Evolutionary conservation across 1,140 invertebrate genomes (phyloP).

Genomic region (Chlorops oryzae): DNA sequence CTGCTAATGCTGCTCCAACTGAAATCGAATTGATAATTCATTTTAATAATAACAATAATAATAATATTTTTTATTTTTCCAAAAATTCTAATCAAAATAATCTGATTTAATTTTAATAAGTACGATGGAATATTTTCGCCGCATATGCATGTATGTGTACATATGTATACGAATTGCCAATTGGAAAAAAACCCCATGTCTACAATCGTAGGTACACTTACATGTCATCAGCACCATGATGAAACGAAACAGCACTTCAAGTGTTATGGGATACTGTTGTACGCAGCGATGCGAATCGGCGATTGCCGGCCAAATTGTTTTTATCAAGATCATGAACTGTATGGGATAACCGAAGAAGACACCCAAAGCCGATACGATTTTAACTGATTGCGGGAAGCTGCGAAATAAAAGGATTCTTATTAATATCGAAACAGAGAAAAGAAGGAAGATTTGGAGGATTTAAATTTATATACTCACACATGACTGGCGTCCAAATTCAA

Average conservation of each 20-base stretch:
- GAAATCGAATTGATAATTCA: slow-evolving; percentile 44
- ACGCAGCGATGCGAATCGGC: slow-evolving; percentile 50
- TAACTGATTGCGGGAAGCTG: slow-evolving; percentile 56
- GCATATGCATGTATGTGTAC: too few species aligned
- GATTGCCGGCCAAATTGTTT: slow-evolving; percentile 57
- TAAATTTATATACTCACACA: slow-evolving; percentile 31
- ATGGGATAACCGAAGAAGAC: slow-evolving; percentile 77
- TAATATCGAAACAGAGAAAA: slow-evolving; percentile 9
- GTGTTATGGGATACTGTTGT: slow-evolving; percentile 47
- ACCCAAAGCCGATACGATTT: slow-evolving; percentile 65
- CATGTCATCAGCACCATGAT: slow-evolving; percentile 66
- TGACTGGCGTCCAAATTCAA: slow-evolving; percentile 53
- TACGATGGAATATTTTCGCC: too few species aligned
- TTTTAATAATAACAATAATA: too few species aligned
- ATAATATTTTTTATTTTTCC: too few species aligned
- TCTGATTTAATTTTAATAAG: too few species aligned
- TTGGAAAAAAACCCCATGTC: too few species aligned
- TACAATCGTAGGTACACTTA: too few species aligned
- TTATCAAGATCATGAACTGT: slow-evolving; percentile 78
- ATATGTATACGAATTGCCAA: too few species aligned
- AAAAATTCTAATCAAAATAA: too few species aligned
- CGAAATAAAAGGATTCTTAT: slow-evolving; percentile 16
- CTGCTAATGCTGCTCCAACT: slow-evolving; percentile 74
- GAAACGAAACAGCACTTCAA: slow-evolving; percentile 34
- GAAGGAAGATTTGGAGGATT: background rate